Evolutionary conservation across 2,113 vertebrate genomes (phyloP), one percentile per base, ranked within the genome.

Genomic region (Alethe diademata): DNA sequence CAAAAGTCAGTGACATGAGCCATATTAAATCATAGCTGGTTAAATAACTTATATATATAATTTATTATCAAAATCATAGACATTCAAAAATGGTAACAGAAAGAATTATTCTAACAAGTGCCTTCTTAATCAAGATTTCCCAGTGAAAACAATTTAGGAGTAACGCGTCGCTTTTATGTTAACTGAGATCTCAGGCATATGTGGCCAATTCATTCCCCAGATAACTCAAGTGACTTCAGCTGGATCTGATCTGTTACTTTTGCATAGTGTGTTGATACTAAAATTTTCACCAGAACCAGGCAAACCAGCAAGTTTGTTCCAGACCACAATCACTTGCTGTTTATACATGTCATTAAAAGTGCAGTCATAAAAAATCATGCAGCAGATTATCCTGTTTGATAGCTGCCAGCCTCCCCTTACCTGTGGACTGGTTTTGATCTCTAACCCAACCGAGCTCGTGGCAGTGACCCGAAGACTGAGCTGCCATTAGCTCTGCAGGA

Each of bases 401-500:
- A 92, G 90, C 71, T 84, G 78, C 88, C 81, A 83, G 48, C 53
- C 90, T 95, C 74, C 78, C 58, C 42, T 0, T 73, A 75, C 93
- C 80, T 93, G 54, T 8, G 20, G 22, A 60, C 86, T 84, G 67
- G 31, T 81, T 95, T 76, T 92, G 91, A 90, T 88, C 78, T 60
- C 88, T 82, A 93, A 94, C 93, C 57, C 60, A 57, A 93, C 38
- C 67, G 92, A 88, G 69, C 70, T 92, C 15, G 13, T 88, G 58
- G 94, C 73, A 64, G 87, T 90, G 95, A 96, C 93, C 94, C 86
- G 51, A 88, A 92, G 92, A 67, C 2, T 22, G 51, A 64, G 45
- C 26, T 92, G 92, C 84, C 83, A 95, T 88, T 72, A 93, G 65
- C 64, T 93, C 56, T 92, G 80, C 88, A 93, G 92, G 91, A 97